Conservation (phyloP, 2,113 vertebrate species). For the Calidris pygmaea region DNA sequence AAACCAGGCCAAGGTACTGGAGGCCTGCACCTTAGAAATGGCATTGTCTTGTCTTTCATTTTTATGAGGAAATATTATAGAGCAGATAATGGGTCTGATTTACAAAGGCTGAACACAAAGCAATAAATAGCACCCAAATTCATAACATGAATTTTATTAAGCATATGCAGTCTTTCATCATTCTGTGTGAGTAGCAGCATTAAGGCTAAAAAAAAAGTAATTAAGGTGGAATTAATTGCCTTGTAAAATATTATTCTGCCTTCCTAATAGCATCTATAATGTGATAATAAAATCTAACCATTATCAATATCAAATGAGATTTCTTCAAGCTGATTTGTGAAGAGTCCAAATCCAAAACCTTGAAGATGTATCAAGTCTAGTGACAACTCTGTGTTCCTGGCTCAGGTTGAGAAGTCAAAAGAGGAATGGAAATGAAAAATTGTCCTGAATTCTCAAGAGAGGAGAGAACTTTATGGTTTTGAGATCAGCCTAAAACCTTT, state of each 20-base stretch:
- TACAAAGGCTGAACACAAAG: background rate
- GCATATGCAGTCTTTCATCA: background rate
- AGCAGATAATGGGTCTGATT: background rate
- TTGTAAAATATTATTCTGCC: background rate
- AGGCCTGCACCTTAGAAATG: background rate
- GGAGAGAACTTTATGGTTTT: background rate
- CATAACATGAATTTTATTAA: background rate
- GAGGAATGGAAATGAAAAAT: background rate
- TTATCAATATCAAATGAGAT: background rate
- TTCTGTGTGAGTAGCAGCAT: background rate
- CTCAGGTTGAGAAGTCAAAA: background rate
- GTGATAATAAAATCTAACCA: background rate
- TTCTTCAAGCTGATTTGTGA: background rate
- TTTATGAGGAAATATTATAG: background rate
- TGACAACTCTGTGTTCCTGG: background rate
- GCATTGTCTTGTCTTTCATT: background rate
- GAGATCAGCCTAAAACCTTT: background rate
- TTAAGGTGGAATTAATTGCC: background rate
- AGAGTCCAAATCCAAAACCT: background rate
- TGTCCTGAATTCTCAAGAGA: background rate
- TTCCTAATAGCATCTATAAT: background rate
- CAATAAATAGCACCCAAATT: background rate
- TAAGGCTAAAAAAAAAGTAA: background rate
- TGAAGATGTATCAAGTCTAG: background rate
- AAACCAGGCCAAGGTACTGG: background rate